Evolutionary conservation across 1,140 invertebrate species (phyloP), one percentile per base, ranked within the genome.

Genomic region (Mactra quadrangularis): DNA sequence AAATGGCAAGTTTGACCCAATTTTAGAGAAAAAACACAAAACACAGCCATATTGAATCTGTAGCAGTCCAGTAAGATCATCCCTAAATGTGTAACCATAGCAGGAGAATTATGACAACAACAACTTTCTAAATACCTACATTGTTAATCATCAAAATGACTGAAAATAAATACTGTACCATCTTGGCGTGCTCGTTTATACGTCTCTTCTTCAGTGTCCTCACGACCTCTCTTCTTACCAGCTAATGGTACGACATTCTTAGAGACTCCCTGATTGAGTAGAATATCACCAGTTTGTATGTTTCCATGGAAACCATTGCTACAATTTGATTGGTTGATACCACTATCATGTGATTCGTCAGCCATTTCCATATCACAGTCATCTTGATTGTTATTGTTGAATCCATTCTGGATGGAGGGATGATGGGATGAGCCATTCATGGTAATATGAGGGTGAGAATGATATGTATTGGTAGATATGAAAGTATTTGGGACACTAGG

Each of bases 221-320:
- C 89, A 41, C 89, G 55, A 1, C 82, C 78, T 75, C 89, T 77
- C 68, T 90, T 90, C 47, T 62, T 71, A 9, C 89, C 89, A 29
- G 85, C 83, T 13, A 86, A 47, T 15, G 82, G 79, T 6, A 81
- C 41, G n/a, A 70, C 17, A 47, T 85, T 85, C 33, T 71, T n/a
- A 9, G 64, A 62, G 17, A 87, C 81, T 9, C 76, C 87, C 35
- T 74, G 17, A 64, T 57, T 57, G 17, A 84, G 33, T 33, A 82
- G 41, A n/a, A 82, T 57, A 75, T 83, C 76, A 1, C 72, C 59
- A 77, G 82, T 66, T 0, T 35, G 55, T 31, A 55, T 33, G 1
- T 19, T 68, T n/a, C 19, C 19, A 22, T 11, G 35, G 35, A 33
- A 27, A n/a, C 27, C 53, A n/a, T 82, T 70, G 2, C 29, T 22